phyloP scores from a whole-genome alignment of 2,797 vertebrate genomes.

The Spea hammondii region DNA sequence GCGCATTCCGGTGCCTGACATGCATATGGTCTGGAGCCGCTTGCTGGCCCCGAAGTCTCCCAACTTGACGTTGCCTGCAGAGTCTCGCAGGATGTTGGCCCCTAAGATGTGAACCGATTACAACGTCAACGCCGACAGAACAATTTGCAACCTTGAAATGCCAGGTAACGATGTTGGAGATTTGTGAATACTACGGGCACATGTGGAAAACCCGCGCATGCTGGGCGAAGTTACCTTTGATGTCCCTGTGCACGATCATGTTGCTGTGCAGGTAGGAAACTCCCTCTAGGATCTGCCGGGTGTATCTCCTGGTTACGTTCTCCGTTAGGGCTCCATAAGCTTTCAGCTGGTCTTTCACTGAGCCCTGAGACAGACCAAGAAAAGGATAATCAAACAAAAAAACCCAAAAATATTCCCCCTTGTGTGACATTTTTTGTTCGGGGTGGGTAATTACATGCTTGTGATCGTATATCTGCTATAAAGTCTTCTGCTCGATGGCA shows the following conservation, averaged over 20 bases:
- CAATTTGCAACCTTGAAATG: too few relatives aligned
- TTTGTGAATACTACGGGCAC: too few relatives aligned
- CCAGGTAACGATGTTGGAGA: too few relatives aligned
- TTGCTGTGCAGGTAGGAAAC: slow-evolving; percentile 97
- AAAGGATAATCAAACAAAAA: neutral
- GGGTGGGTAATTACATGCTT: too few relatives aligned
- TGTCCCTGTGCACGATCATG: slow-evolving; percentile 99
- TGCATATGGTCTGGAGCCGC: slow-evolving; percentile 95
- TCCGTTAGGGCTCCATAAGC: slow-evolving; percentile 95
- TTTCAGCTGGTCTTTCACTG: slow-evolving; percentile 96
- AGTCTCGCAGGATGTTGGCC: slow-evolving; percentile 85
- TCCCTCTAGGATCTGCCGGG: slow-evolving; percentile 93
- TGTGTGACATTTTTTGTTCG: too few relatives aligned
- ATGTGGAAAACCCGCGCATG: neutral
- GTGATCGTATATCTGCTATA: too few relatives aligned
- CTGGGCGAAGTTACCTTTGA: slow-evolving; percentile 79
- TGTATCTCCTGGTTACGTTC: slow-evolving; percentile 94
- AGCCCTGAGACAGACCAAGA: slow-evolving; percentile 72
- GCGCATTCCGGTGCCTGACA: slow-evolving; percentile 92
- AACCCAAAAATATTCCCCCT: too few relatives aligned
- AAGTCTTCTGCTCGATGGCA: too few relatives aligned
- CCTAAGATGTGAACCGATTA: slow-evolving; percentile 57
- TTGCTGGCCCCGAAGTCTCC: slow-evolving; percentile 98
- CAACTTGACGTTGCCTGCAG: slow-evolving; percentile 93
- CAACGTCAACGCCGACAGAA: too few relatives aligned